Conservation (phyloP, 2,113 vertebrate species). For the Charina bottae region DNA sequence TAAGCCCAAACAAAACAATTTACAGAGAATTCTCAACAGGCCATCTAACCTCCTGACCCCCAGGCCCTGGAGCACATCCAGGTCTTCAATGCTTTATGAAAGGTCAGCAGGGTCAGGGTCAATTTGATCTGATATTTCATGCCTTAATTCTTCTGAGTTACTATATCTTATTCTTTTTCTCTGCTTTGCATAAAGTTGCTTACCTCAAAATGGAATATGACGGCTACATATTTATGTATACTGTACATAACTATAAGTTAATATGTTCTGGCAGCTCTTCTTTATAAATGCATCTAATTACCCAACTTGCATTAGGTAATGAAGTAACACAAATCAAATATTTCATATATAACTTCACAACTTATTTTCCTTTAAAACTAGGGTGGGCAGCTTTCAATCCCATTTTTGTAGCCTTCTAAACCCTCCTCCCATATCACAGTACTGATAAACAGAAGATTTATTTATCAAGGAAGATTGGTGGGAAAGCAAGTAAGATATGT, state of each 20-base stretch:
- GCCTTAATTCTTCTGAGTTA: background rate
- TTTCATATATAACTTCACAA: background rate
- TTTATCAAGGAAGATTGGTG: background rate
- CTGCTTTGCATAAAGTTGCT: background rate
- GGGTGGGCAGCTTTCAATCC: background rate
- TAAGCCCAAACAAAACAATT: background rate
- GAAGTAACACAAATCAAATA: background rate
- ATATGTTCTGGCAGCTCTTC: constrained; percentile 37
- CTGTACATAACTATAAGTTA: constrained; percentile 24
- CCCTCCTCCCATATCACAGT: background rate
- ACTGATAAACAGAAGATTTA: background rate
- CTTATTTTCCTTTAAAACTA: background rate
- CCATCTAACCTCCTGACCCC: background rate
- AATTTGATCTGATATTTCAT: background rate
- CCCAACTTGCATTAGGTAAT: background rate
- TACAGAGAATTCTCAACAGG: background rate
- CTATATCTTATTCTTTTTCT: background rate
- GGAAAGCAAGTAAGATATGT: background rate
- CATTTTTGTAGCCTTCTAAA: background rate
- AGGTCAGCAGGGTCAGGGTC: background rate
- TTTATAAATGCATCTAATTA: background rate
- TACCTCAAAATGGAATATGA: background rate
- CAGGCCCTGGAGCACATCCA: background rate
- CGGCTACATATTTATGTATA: background rate
- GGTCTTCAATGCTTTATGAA: background rate